Conservation (phyloP, 2,797 vertebrate genomes). For the Ambastaia sidthimunki region DNA sequence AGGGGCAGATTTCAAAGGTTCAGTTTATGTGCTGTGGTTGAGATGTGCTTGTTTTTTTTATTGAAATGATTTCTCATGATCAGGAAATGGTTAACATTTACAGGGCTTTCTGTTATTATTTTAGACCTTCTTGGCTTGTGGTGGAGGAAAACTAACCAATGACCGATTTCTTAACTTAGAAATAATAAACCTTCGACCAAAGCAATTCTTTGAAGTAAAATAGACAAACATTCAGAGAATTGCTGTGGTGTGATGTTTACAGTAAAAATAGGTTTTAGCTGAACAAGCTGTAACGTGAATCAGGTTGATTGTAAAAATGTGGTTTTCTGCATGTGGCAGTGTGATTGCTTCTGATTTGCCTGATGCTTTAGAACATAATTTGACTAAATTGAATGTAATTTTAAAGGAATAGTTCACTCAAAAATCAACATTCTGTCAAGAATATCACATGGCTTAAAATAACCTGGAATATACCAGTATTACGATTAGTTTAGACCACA, state of each 20-base stretch:
- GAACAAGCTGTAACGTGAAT: conserved; percentile 48
- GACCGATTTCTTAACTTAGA: conserved; percentile 13
- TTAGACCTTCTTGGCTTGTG: conserved; percentile 29
- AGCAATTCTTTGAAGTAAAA: conserved; percentile 47
- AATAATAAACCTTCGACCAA: conserved; percentile 44
- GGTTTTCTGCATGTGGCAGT: conserved; percentile 55
- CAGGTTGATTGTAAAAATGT: conserved; percentile 62
- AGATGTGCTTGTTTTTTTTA: conserved; percentile 67
- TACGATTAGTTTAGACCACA: too few relatives aligned
- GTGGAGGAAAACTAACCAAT: conserved; percentile 50
- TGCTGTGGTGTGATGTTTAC: conserved; percentile 37
- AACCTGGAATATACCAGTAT: too few relatives aligned
- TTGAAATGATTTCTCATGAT: conserved; percentile 60
- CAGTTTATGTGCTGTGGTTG: conserved; percentile 59
- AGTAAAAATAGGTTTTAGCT: conserved; percentile 51
- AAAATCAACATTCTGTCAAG: background rate
- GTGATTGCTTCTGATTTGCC: conserved; percentile 26
- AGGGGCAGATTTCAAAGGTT: conserved; percentile 71
- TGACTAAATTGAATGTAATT: background rate
- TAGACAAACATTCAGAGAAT: conserved; percentile 25
- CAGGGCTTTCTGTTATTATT: background rate
- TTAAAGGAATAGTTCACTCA: conserved; percentile 23
- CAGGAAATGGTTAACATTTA: conserved; percentile 32
- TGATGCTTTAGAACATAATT: background rate
- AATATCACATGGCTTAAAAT: too few relatives aligned